A percentile compares a stretch with the other conserved stretches of the same genome.
phyloP scores from a whole-genome alignment of 2,888 invertebrate genomes.

The Hypolimnas misippus region DNA sequence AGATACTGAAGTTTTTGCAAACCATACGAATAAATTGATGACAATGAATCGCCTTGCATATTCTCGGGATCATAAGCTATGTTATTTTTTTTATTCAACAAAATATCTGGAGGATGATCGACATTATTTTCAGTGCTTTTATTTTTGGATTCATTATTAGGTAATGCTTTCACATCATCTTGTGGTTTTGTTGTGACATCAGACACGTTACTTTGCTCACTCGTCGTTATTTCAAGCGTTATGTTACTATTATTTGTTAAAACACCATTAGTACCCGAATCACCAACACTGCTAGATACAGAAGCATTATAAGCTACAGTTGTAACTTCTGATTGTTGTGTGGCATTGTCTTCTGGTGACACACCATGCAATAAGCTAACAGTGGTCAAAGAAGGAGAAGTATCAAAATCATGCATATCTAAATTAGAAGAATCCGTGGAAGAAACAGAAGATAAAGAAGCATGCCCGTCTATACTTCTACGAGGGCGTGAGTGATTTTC shows the following conservation, averaged over 20 bases:
- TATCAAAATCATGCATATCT: constrained; percentile 80
- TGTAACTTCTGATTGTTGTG: constrained; percentile 52
- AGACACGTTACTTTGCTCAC: constrained; percentile 33
- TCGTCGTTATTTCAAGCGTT: constrained; percentile 42
- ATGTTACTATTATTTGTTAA: constrained; percentile 58
- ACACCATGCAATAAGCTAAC: constrained; percentile 81
- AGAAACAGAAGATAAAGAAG: constrained; percentile 72
- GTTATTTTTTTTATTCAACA: constrained; percentile 43
- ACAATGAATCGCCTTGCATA: constrained; percentile 74
- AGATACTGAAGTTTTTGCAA: constrained; percentile 72
- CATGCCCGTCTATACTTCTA: constrained; percentile 88
- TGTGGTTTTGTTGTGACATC: constrained; percentile 32
- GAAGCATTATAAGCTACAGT: constrained; percentile 61
- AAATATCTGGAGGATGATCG: constrained; percentile 53
- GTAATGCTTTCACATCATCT: constrained; percentile 26
- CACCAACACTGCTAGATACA: constrained; percentile 59
- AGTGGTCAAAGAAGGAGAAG: constrained; percentile 70
- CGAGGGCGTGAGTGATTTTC: constrained; percentile 85
- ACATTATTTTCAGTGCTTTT: constrained; percentile 43
- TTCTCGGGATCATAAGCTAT: constrained; percentile 72
- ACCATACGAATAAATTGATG: constrained; percentile 72
- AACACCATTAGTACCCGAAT: constrained; percentile 61
- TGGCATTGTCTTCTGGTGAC: constrained; percentile 51
- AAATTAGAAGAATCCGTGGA: constrained; percentile 72
- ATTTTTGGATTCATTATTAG: constrained; percentile 39